These are phyloP conservation scores for Gorilla gorilla DNA, from an alignment of 2,113 vertebrate species.

Conservation along the genomic window DNA sequence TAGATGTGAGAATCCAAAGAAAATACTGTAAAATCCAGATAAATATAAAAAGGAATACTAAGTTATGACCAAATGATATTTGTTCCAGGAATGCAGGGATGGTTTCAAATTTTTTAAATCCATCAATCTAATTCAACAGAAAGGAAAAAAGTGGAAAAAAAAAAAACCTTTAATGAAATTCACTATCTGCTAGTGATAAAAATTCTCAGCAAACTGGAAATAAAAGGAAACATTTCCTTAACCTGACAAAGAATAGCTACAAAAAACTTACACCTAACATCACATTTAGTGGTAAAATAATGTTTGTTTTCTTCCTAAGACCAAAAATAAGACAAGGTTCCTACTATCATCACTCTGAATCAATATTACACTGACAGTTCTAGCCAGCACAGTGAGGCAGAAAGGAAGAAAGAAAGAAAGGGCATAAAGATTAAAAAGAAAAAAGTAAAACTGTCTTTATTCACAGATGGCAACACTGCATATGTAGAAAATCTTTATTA, in stretches of 20 bases:
- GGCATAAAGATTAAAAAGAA: not conserved
- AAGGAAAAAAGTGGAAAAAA: constrained; percentile 5
- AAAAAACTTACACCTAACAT: not conserved
- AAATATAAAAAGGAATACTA: not conserved
- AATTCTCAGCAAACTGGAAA: constrained; percentile 3
- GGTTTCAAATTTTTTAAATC: not conserved
- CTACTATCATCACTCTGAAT: not conserved
- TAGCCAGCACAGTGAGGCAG: not conserved
- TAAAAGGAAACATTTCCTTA: not conserved
- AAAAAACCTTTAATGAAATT: not conserved
- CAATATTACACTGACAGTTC: not conserved
- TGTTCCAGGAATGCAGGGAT: not conserved
- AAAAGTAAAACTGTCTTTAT: constrained; percentile 10
- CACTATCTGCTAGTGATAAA: not conserved
- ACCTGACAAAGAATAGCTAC: not conserved
- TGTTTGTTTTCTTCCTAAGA: not conserved
- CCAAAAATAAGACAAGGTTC: not conserved
- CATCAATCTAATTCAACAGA: not conserved
- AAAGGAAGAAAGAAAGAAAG: not conserved
- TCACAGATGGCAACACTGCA: not conserved
- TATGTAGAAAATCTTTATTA: not conserved
- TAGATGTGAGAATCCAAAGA: not conserved
- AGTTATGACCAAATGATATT: not conserved
- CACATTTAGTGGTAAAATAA: not conserved
- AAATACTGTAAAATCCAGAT: constrained; percentile 18